phyloP scores from a whole-genome alignment of 2,113 vertebrate species.

The Apeltes quadracus region DNA sequence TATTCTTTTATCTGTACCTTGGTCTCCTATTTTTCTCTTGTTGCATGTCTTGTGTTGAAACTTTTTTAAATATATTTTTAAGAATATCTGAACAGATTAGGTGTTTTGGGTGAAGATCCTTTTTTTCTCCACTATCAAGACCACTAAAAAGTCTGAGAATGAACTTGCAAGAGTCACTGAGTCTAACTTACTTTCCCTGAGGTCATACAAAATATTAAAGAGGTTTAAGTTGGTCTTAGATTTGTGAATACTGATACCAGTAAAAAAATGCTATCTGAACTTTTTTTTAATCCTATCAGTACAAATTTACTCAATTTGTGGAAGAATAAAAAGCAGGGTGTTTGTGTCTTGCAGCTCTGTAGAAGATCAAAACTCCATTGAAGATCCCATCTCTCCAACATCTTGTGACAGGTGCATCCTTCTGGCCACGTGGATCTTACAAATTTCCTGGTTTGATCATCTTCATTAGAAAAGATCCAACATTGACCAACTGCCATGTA shows the following conservation, averaged over 20 bases:
- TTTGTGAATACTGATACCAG: not conserved
- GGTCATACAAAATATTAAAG: not conserved
- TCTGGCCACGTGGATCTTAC: not conserved
- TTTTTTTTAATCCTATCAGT: not conserved
- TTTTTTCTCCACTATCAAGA: not conserved
- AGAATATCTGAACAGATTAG: not conserved
- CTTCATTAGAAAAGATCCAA: slow-evolving; percentile 3
- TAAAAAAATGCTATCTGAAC: not conserved
- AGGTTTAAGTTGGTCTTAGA: not conserved
- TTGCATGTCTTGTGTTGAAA: not conserved
- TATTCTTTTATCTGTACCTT: slow-evolving; percentile 6
- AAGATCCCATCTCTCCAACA: not conserved
- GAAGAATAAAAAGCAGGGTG: not conserved
- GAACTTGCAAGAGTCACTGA: not conserved
- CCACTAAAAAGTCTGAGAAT: not conserved
- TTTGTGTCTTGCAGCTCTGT: not conserved
- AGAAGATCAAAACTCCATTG: not conserved
- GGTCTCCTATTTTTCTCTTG: not conserved
- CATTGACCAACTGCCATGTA: not conserved
- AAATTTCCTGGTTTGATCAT: slow-evolving; percentile 13
- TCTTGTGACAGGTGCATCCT: not conserved
- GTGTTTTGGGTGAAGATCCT: not conserved
- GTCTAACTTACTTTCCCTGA: not conserved
- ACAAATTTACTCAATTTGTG: not conserved
- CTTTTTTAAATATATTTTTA: not conserved